A percentile compares a stretch with the other conserved stretches of the same genome.
phyloP scores from a whole-genome alignment of 2,797 vertebrate species.

The Allobates femoralis region DNA sequence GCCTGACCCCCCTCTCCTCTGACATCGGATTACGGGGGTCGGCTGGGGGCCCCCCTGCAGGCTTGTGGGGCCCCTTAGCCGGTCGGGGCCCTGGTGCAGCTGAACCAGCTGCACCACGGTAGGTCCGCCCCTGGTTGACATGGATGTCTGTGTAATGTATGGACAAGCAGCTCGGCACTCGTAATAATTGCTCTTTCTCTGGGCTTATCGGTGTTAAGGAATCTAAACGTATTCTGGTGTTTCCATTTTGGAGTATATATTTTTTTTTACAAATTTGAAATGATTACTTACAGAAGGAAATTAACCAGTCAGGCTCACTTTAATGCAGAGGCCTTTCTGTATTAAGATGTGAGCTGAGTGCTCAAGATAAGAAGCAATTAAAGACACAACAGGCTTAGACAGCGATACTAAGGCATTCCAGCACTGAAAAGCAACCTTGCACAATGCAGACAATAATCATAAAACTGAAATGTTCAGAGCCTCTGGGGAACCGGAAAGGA shows the following conservation, averaged over 20 bases:
- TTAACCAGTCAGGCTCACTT: constrained; percentile 22
- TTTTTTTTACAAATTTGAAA: not conserved
- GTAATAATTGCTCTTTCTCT: not conserved
- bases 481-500: constrained; percentile 1
- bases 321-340: not conserved
- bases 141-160: no score
- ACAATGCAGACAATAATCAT: constrained; percentile 52
- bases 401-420: constrained; percentile 31
- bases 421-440: constrained; percentile 50
- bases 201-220: not conserved
- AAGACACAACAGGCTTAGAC: constrained; percentile 30
- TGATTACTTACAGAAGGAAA: not conserved
- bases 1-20: no score
- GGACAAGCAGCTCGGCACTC: no score
- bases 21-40: no score
- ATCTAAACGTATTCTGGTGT: not conserved
- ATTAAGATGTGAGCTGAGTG: constrained; percentile 26
- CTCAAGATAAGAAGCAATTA: constrained; percentile 44
- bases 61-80: no score
- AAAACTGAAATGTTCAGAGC: constrained; percentile 32
- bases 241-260: not conserved
- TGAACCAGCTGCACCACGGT: no score
- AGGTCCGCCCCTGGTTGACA: no score
- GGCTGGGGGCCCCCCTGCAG: no score
- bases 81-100: no score